Conservation (phyloP, 2,797 vertebrate species). For the Heliangelus exortis region DNA sequence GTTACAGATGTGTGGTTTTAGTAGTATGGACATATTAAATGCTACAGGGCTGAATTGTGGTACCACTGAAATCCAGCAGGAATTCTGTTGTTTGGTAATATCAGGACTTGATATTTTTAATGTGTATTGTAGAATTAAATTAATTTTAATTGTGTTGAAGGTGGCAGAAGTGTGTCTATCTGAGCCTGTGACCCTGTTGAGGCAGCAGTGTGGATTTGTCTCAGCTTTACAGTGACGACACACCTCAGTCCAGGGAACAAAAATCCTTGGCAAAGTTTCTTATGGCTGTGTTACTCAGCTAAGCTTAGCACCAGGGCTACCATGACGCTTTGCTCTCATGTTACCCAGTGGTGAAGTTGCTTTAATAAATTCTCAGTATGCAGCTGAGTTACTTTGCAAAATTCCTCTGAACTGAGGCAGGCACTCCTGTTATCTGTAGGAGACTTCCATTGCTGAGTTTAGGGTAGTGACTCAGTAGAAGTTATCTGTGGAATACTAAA, state of each 20-base stretch:
- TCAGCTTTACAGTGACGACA: fast-evolving
- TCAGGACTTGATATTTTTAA: neutral
- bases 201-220: neutral
- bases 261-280: constrained; percentile 5
- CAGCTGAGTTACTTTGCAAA: constrained; percentile 33
- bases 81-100: neutral
- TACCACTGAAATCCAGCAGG: neutral
- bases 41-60: neutral
- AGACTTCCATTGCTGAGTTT: constrained; percentile 44
- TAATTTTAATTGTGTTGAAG: neutral
- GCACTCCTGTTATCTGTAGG: constrained; percentile 43
- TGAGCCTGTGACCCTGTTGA: neutral
- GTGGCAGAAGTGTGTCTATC: neutral
- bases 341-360: constrained; percentile 1
- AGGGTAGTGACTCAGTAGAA: constrained; percentile 59
- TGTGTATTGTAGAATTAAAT: neutral
- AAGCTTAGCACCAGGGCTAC: neutral
- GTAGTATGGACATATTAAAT: fast-evolving
- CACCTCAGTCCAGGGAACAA: neutral
- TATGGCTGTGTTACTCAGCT: fast-evolving
- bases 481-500: constrained; percentile 63
- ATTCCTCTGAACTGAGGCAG: constrained; percentile 39
- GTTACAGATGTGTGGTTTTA: neutral
- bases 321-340: neutral
- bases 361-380: constrained; percentile 14